These are phyloP conservation scores for Dasyurus viverrinus DNA, from an alignment of 2,113 vertebrate genomes.

Conservation along the genomic window DNA sequence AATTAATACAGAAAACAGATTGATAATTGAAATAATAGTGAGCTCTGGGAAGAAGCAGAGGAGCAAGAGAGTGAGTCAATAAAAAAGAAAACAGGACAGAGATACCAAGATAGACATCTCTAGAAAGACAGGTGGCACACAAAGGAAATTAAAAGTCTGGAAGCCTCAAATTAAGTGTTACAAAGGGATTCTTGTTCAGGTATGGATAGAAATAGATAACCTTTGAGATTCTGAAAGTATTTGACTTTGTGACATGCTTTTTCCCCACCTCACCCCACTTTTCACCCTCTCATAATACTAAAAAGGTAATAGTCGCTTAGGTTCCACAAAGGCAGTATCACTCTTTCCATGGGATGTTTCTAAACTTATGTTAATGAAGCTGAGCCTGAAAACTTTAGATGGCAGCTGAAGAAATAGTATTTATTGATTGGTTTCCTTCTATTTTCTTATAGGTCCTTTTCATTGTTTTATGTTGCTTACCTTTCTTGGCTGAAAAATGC, in stretches of 20 bases:
- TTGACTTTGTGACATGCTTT: not conserved
- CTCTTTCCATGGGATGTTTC: not conserved
- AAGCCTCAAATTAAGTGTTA: not conserved
- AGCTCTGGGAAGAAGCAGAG: not conserved
- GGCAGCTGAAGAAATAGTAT: not conserved
- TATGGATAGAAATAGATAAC: not conserved
- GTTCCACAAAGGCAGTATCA: not conserved
- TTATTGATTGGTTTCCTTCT: not conserved
- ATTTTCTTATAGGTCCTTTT: not conserved
- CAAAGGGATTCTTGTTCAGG: not conserved
- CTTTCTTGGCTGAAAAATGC: not conserved
- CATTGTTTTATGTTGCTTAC: not conserved
- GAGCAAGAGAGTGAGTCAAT: not conserved
- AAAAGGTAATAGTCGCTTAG: not conserved
- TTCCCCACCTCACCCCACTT: no score
- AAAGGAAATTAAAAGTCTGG: not conserved
- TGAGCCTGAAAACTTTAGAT: not conserved
- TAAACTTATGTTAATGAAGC: not conserved
- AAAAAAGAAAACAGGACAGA: not conserved
- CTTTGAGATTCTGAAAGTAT: not conserved
- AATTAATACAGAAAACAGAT: not conserved
- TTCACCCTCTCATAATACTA: not conserved
- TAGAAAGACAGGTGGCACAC: not conserved
- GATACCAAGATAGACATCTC: not conserved
- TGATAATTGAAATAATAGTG: not conserved